Evolutionary conservation across 2,797 vertebrate species (phyloP).

Genomic region (Crenichthys baileyi): DNA sequence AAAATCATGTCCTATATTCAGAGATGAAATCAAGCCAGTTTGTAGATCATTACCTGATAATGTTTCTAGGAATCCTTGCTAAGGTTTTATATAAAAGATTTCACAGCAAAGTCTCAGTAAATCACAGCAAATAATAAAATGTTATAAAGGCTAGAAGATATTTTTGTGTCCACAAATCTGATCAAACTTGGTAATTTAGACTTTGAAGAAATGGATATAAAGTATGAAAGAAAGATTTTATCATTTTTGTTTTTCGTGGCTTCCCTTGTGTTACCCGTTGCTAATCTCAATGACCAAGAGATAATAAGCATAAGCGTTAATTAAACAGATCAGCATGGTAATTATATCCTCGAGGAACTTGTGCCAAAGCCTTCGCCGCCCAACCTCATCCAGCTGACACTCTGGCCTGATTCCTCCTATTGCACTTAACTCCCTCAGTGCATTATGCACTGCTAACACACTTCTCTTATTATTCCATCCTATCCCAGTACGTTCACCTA

Average conservation of each 20-base stretch:
- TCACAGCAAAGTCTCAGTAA: constrained; percentile 1
- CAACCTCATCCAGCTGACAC: constrained; percentile 53
- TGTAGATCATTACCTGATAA: not conserved
- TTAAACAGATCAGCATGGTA: constrained; percentile 67
- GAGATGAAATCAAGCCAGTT: not conserved
- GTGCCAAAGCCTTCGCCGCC: constrained; percentile 47
- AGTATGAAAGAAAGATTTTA: constrained; percentile 52
- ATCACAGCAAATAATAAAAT: not conserved
- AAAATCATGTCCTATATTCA: not conserved
- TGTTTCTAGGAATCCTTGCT: not conserved
- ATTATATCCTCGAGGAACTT: constrained; percentile 70
- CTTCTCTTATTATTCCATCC: constrained; percentile 52
- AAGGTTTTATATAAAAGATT: not conserved
- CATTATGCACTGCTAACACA: constrained; percentile 32
- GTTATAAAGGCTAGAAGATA: not conserved
- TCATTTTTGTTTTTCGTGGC: constrained; percentile 55
- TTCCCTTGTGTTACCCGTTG: constrained; percentile 57
- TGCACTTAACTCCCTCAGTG: constrained; percentile 39
- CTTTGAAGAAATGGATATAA: constrained; percentile 21
- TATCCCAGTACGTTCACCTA: constrained; percentile 58
- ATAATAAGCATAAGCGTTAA: constrained; percentile 71
- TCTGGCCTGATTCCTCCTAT: constrained; percentile 44
- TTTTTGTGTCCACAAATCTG: constrained; percentile 33
- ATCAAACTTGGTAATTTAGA: constrained; percentile 26
- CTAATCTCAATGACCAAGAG: constrained; percentile 70